Evolutionary conservation across 2,797 vertebrate species (phyloP).

Genomic region (Psittacula derbiana): DNA sequence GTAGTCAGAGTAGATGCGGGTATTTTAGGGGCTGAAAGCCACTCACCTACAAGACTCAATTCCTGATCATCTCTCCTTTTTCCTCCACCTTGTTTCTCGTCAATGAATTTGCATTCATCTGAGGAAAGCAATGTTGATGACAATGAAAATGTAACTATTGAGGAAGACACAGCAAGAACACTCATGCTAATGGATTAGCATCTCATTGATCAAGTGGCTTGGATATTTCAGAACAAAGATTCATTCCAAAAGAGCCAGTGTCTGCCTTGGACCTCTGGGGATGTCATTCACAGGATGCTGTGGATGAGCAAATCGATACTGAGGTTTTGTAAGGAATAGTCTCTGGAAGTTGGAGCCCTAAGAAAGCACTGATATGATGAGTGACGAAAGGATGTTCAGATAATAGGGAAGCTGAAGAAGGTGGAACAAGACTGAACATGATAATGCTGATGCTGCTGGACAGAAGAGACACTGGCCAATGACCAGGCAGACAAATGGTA

Average conservation of each 20-base stretch:
- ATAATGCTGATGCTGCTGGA: not conserved
- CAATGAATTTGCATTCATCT: not conserved
- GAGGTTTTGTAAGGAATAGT: not conserved
- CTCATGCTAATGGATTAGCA: not conserved
- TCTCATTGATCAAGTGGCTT: not conserved
- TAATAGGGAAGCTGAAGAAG: fast-evolving
- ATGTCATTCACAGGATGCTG: not conserved
- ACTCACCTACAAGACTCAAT: not conserved
- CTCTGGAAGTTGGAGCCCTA: not conserved
- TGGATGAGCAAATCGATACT: fast-evolving
- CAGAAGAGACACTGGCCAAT: not conserved
- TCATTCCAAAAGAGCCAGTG: not conserved
- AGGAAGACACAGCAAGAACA: not conserved
- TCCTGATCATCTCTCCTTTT: not conserved
- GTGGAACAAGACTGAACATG: not conserved
- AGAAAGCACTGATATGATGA: too few relatives aligned
- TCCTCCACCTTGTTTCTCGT: not conserved
- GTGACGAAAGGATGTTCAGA: not conserved
- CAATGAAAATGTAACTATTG: not conserved
- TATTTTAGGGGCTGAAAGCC: not conserved
- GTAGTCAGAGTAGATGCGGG: fast-evolving
- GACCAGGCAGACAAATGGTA: fast-evolving
- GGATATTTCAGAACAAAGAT: not conserved
- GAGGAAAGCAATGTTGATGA: not conserved
- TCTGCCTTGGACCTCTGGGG: fast-evolving